These are phyloP conservation scores for Diplodus puntazzo DNA, from an alignment of 2,797 vertebrate species.

Conservation along the genomic window DNA sequence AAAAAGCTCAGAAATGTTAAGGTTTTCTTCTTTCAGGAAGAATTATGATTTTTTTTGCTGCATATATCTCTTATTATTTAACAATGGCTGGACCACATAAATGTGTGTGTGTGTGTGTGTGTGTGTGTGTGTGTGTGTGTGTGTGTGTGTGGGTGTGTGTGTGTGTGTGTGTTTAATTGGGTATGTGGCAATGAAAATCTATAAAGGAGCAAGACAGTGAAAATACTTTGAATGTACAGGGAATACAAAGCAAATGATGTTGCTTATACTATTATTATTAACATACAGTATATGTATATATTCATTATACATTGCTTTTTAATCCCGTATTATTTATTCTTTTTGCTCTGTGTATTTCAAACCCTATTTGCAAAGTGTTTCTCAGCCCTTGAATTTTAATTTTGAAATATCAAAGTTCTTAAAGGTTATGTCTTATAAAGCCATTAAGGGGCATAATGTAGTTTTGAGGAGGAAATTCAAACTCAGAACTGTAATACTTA, in stretches of 20 bases:
- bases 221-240: background rate
- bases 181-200: background rate
- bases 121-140: background rate
- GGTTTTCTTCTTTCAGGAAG: slow-evolving; percentile 2
- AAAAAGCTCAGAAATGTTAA: slow-evolving; percentile 25
- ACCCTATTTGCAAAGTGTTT: too few relatives aligned
- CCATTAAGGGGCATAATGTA: too few relatives aligned
- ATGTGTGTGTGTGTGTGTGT: background rate
- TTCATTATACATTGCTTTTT: background rate
- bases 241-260: background rate
- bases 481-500: too few relatives aligned
- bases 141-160: slow-evolving; percentile 1
- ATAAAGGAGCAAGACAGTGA: too few relatives aligned
- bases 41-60: slow-evolving; percentile 3
- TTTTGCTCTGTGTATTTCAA: too few relatives aligned
- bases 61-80: slow-evolving; percentile 1
- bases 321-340: too few relatives aligned
- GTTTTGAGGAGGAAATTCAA: too few relatives aligned
- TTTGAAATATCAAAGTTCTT: too few relatives aligned
- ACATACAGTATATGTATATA: background rate
- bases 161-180: background rate
- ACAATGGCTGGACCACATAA: background rate
- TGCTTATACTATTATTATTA: background rate
- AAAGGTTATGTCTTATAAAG: too few relatives aligned
- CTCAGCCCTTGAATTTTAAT: too few relatives aligned